A percentile compares a stretch with the other conserved stretches of the same genome.
These are phyloP conservation scores for Parnassius smintheus DNA, from an alignment of 2,888 invertebrate species.

Conservation along the genomic window DNA sequence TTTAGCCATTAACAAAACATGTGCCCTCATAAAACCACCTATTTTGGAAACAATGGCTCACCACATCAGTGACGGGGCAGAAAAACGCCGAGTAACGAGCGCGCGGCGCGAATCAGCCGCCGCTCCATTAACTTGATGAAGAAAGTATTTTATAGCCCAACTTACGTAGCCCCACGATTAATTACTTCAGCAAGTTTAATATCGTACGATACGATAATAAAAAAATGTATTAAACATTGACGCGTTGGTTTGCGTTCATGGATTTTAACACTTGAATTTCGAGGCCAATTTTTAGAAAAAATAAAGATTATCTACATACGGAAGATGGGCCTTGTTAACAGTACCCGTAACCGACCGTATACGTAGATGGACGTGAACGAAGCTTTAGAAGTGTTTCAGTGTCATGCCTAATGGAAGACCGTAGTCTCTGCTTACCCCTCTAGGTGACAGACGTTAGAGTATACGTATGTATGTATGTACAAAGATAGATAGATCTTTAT, in stretches of 20 bases:
- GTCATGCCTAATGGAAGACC: too few relatives aligned
- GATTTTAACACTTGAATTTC: background rate
- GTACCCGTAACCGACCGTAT: too few relatives aligned
- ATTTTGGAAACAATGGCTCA: conserved; percentile 26
- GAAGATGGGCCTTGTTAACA: too few relatives aligned
- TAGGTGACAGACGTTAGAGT: too few relatives aligned
- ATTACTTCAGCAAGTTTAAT: conserved; percentile 41
- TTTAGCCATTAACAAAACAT: conserved; percentile 15
- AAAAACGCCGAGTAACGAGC: conserved; percentile 38
- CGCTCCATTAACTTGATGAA: conserved; percentile 63
- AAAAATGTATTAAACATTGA: background rate
- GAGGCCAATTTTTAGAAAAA: too few relatives aligned
- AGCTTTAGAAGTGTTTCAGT: too few relatives aligned
- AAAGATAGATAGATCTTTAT: too few relatives aligned
- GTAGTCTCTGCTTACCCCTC: too few relatives aligned
- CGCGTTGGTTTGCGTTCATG: conserved; percentile 1
- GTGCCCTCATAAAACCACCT: conserved; percentile 20
- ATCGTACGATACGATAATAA: conserved; percentile 23
- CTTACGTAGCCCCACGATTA: conserved; percentile 45
- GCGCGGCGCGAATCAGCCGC: conserved; percentile 44
- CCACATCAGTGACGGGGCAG: conserved; percentile 47
- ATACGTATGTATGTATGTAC: too few relatives aligned
- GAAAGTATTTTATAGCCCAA: conserved; percentile 57
- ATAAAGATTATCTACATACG: too few relatives aligned
- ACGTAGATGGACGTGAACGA: too few relatives aligned